phyloP scores from a whole-genome alignment of 2,113 vertebrate species.

The Glaucidium brasilianum region DNA sequence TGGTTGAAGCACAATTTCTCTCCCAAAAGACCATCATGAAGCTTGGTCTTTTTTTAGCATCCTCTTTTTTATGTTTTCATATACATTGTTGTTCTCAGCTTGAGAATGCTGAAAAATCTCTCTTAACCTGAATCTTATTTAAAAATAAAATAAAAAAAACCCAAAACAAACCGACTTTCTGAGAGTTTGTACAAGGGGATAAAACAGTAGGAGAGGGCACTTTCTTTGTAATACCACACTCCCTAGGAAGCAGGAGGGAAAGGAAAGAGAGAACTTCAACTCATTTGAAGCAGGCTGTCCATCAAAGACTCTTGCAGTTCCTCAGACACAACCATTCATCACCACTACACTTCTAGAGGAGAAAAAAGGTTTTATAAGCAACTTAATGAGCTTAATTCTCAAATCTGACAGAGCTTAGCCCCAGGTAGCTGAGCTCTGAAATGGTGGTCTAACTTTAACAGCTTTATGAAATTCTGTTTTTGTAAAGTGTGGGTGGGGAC shows the following conservation, averaged over 20 bases:
- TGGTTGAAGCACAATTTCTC: neutral
- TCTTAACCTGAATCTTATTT: neutral
- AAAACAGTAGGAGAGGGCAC: neutral
- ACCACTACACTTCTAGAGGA: neutral
- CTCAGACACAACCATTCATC: neutral
- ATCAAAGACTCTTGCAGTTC: neutral
- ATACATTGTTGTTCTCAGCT: neutral
- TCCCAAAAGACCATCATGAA: neutral
- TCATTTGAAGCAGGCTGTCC: neutral
- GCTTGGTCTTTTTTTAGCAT: neutral
- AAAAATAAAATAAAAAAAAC: neutral
- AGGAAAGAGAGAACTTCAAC: neutral
- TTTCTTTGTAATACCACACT: neutral
- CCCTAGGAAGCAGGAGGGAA: neutral
- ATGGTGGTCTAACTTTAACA: neutral
- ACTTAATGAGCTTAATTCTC: constrained; percentile 33
- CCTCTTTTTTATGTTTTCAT: neutral
- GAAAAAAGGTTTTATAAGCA: neutral
- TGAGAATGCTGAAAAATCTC: neutral
- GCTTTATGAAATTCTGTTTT: neutral
- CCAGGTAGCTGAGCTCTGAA: neutral
- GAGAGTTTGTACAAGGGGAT: neutral
- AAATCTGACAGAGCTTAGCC: neutral
- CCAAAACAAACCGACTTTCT: neutral
- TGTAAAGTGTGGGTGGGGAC: neutral